A percentile compares a stretch with the other conserved stretches of the same genome.
phyloP scores from a whole-genome alignment of 2,113 vertebrate species.

The Cyrtonyx montezumae region DNA sequence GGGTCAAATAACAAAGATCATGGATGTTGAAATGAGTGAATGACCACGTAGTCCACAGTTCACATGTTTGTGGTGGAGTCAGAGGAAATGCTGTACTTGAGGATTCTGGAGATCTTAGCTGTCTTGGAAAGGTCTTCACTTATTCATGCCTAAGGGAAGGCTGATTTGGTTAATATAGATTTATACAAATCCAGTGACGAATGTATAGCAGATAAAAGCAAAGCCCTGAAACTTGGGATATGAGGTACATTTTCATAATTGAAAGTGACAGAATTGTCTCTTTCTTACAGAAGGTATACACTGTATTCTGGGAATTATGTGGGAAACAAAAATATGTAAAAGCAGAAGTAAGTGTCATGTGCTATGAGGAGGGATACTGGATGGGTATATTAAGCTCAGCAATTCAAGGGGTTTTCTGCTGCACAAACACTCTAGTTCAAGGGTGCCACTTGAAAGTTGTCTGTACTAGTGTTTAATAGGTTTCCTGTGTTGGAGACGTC shows the following conservation, averaged over 20 bases:
- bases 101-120: not conserved
- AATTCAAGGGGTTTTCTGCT: not conserved
- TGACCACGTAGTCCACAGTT: not conserved
- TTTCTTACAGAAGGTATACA: not conserved
- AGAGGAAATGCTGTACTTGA: not conserved
- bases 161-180: not conserved
- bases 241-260: accelerated
- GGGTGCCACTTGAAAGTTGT: not conserved
- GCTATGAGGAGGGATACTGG: not conserved
- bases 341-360: not conserved
- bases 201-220: not conserved
- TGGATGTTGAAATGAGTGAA: not conserved
- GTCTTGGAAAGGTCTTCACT: not conserved
- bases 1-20: not conserved
- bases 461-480: not conserved
- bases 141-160: not conserved
- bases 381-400: not conserved
- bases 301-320: not conserved
- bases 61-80: not conserved
- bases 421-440: not conserved
- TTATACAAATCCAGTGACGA: not conserved
- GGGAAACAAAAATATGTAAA: not conserved
- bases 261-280: not conserved
- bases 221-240: not conserved
- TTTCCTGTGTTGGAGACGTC: not conserved